Evolutionary conservation across 2,113 vertebrate genomes (phyloP), one percentile per base, ranked within the genome.

Genomic region (Clupea harengus): DNA sequence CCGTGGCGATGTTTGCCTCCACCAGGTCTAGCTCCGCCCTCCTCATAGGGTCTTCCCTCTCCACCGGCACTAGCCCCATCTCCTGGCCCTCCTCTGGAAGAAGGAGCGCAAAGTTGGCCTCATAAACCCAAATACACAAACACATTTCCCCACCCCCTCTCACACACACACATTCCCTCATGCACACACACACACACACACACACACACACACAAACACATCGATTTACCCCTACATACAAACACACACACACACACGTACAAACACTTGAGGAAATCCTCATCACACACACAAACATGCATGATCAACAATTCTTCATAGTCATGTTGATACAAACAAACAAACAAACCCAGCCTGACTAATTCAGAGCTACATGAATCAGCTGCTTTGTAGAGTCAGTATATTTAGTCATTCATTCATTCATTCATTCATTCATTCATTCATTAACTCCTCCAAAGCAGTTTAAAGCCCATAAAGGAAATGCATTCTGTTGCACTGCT

Each of bases 1-100:
- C 98, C 49, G 96, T 97, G 85, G 97, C 93, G 8, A 99, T 97
- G 2, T 96, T 97, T 75, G 95, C 96, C 90, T 99, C 98, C 0
- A 97, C 97, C 87, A 99, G 93, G 7, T 99, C 97, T 1, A 95
- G 95, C 57, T 98, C 97, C 87, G 95, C 94, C 90, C 95, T 95
- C 93, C 94, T 96, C 90, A 94, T 95, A 28, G 94, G 95, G 0
- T 95, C 92, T 47, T 97, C 95, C 0, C 83, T 93, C 0, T 99
- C 97, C 81, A 93, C 96, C 81, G 97, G 97, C 88, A 93, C 95
- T 86, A 90, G 93, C 0, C n/a, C n/a, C n/a, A n/a, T n/a, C n/a
- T 95, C 96, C 90, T 96, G 95, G 88, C 22, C 57, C 22, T 64
- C 57, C 4, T n/a, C 57, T 64, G 57, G 57, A 0, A 32, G 45